A percentile compares a stretch with the other conserved stretches of the same genome.
Conservation (phyloP, 2,888 invertebrate species). For the Eudasyphora cyanicolor region DNA sequence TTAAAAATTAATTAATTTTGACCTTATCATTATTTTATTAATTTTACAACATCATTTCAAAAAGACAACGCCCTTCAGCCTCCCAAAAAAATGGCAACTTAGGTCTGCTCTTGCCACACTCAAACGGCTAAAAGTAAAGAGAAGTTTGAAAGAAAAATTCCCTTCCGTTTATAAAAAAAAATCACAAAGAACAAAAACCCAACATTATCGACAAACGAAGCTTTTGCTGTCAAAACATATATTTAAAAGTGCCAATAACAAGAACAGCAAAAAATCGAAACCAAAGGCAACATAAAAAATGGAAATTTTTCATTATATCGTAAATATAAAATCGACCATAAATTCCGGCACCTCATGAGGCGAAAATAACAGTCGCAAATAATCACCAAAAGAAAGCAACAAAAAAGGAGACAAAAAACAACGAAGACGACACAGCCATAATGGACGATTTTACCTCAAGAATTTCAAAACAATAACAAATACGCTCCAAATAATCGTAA, state of each 20-base stretch:
- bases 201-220: not conserved
- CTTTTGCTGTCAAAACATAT: slow-evolving; percentile 40
- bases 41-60: slow-evolving; percentile 53
- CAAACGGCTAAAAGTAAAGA: not conserved
- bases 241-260: slow-evolving; percentile 39
- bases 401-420: not conserved
- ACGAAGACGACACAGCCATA: slow-evolving; percentile 36
- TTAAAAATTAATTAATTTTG: slow-evolving; percentile 53
- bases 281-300: not conserved
- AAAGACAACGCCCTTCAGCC: slow-evolving; percentile 37
- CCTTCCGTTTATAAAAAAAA: not conserved
- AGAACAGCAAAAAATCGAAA: slow-evolving; percentile 15
- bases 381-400: not conserved
- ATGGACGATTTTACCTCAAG: slow-evolving; percentile 37
- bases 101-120: not conserved
- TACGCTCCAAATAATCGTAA: not conserved
- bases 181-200: slow-evolving; percentile 16
- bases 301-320: slow-evolving; percentile 34
- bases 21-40: slow-evolving; percentile 55
- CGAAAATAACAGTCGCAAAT: not conserved
- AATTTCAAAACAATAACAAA: not conserved
- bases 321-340: slow-evolving; percentile 45
- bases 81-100: not conserved
- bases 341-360: slow-evolving; percentile 38
- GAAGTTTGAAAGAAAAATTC: not conserved